Percentiles rank a stretch among this genome's conserved stretches.
Conservation (phyloP, 1,140 invertebrate genomes). For the Drosophila paulistorum region DNA sequence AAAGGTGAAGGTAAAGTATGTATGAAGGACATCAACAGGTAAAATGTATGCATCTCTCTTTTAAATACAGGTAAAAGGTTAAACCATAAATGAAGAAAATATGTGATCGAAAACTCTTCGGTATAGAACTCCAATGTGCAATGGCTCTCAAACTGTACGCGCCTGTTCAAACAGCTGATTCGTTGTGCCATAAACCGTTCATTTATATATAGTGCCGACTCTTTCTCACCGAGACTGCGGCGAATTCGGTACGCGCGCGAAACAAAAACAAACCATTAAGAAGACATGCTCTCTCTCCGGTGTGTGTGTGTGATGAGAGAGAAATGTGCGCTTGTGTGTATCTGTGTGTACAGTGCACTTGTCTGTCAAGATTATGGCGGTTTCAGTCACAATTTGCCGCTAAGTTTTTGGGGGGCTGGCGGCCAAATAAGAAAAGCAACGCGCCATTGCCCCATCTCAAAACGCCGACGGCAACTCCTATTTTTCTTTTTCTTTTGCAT, state of each 20-base stretch:
- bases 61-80: slow-evolving; percentile 9
- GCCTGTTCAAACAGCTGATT: slow-evolving; percentile 53
- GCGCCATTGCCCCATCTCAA: slow-evolving; percentile 2
- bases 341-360: slow-evolving; percentile 60
- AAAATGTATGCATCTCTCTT: slow-evolving; percentile 50
- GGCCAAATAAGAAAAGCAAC: slow-evolving; percentile 43
- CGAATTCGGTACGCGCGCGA: slow-evolving; percentile 50
- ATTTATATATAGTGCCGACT: slow-evolving; percentile 37
- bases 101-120: slow-evolving; percentile 20
- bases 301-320: slow-evolving; percentile 5
- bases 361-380: slow-evolving; percentile 80
- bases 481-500: slow-evolving; percentile 61
- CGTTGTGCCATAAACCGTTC: slow-evolving; percentile 14
- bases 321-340: slow-evolving; percentile 15
- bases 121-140: slow-evolving; percentile 2
- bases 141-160: slow-evolving; percentile 53
- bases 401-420: slow-evolving; percentile 12
- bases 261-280: slow-evolving; percentile 78
- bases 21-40: slow-evolving; percentile 42
- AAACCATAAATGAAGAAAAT: neutral
- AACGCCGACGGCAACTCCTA: slow-evolving; percentile 74
- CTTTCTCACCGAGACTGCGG: slow-evolving; percentile 49
- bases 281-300: slow-evolving; percentile 31
- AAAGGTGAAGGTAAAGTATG: slow-evolving; percentile 41
- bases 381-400: slow-evolving; percentile 55